A percentile compares a stretch with the other conserved stretches of the same genome.
Evolutionary conservation across 23 tunicate species (phyloP).

Genomic region (Corella eumyota): DNA sequence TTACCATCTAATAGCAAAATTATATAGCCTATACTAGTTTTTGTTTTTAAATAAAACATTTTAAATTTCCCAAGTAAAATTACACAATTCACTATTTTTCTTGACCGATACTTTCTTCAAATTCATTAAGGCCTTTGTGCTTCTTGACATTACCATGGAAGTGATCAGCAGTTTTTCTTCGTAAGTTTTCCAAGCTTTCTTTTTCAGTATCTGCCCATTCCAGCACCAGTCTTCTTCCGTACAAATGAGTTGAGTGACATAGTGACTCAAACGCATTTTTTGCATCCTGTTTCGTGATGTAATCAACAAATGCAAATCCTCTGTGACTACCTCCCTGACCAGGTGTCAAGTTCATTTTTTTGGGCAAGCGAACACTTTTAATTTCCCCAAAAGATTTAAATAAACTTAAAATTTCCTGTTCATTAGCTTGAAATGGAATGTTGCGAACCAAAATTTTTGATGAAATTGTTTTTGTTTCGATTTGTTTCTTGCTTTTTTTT

Average conservation of each 20-base stretch:
- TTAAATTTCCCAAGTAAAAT: too few relatives aligned
- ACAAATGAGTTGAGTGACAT: conserved; percentile 87
- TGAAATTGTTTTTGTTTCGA: conserved; percentile 34
- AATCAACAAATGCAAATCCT: conserved; percentile 98
- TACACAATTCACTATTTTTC: too few relatives aligned
- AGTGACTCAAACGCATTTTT: conserved; percentile 84
- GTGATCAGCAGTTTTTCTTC: conserved; percentile 42
- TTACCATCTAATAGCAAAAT: too few relatives aligned
- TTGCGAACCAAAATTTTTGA: conserved; percentile 86
- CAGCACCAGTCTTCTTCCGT: conserved; percentile 92
- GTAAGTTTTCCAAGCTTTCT: conserved; percentile 25
- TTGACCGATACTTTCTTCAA: too few relatives aligned
- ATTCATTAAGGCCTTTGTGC: background rate
- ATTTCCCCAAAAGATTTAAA: conserved; percentile 91
- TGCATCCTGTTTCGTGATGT: conserved; percentile 65
- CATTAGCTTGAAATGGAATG: conserved; percentile 84
- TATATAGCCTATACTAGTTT: too few relatives aligned
- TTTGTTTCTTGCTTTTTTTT: conserved; percentile 29
- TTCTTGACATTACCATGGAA: conserved; percentile 21
- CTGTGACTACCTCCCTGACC: conserved; percentile 63
- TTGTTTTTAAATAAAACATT: too few relatives aligned
- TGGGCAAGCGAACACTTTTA: conserved; percentile 84
- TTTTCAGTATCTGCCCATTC: conserved; percentile 97
- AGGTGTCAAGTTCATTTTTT: conserved; percentile 23
- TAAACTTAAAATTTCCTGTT: conserved; percentile 56